phyloP scores from a whole-genome alignment of 2,113 vertebrate genomes.

The Mus spicilegus region DNA sequence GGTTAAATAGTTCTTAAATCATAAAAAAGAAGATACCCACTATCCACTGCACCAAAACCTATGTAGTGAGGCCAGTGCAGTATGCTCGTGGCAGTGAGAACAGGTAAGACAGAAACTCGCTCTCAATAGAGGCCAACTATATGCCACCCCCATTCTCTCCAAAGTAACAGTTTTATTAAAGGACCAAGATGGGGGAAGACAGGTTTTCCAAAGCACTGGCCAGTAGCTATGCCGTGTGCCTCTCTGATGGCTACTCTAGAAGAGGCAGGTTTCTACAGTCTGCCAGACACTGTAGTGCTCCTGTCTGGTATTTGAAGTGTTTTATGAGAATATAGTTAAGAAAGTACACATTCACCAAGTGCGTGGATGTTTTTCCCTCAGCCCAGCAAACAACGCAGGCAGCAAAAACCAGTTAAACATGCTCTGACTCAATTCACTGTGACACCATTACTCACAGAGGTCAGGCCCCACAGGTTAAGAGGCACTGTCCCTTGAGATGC shows the following conservation, averaged over 20 bases:
- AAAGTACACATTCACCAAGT: background rate
- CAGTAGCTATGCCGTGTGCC: background rate
- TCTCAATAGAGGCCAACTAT: background rate
- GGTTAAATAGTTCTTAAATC: background rate
- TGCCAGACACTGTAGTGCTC: background rate
- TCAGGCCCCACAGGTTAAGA: background rate
- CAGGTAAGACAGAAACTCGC: background rate
- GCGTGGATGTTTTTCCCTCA: background rate
- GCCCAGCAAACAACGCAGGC: background rate
- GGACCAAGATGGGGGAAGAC: background rate
- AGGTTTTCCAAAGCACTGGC: background rate
- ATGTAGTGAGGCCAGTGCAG: background rate
- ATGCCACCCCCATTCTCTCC: background rate
- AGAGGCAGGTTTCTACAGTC: background rate
- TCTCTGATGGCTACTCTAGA: background rate
- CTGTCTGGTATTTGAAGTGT: background rate
- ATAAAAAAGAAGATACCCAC: background rate
- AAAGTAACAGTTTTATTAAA: background rate
- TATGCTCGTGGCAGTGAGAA: background rate
- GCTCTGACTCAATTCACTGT: background rate
- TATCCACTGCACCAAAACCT: background rate
- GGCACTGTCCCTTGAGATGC: background rate
- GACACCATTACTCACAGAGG: background rate
- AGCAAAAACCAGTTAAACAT: background rate
- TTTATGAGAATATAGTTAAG: background rate